These are phyloP conservation scores for Tanypteryx hageni DNA, from an alignment of 2,888 invertebrate genomes.

Conservation along the genomic window DNA sequence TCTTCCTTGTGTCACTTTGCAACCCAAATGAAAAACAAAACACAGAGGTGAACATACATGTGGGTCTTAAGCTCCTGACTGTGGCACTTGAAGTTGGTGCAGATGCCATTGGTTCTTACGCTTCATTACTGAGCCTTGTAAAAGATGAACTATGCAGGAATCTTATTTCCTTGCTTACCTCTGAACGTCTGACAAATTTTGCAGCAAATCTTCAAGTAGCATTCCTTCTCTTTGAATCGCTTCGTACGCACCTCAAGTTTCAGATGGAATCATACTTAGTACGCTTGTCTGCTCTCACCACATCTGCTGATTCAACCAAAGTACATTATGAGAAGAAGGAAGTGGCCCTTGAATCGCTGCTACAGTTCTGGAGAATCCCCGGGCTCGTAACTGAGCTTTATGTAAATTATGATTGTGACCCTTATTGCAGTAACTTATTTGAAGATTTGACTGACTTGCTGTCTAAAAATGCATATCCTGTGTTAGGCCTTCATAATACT, in stretches of 20 bases:
- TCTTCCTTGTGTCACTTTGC: slow-evolving; percentile 95
- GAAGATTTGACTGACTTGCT: slow-evolving; percentile 95
- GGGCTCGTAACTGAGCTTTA: slow-evolving; percentile 97
- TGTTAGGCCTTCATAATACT: slow-evolving; percentile 89
- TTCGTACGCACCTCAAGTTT: slow-evolving; percentile 94
- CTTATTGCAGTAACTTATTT: slow-evolving; percentile 96
- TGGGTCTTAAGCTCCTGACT: slow-evolving; percentile 94
- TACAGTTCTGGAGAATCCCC: slow-evolving; percentile 96
- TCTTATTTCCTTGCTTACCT: slow-evolving; percentile 88
- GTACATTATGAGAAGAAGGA: slow-evolving; percentile 94
- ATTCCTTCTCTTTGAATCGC: slow-evolving; percentile 95
- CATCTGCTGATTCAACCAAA: slow-evolving; percentile 86
- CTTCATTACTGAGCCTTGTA: slow-evolving; percentile 87
- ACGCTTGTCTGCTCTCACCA: slow-evolving; percentile 92
- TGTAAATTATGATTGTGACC: slow-evolving; percentile 98
- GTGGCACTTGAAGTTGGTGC: slow-evolving; percentile 96
- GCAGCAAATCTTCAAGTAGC: slow-evolving; percentile 94
- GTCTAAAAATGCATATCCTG: slow-evolving; percentile 95
- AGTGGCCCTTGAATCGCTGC: slow-evolving; percentile 89
- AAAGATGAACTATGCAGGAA: slow-evolving; percentile 95
- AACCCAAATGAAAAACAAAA: slow-evolving; percentile 94
- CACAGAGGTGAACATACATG: slow-evolving; percentile 95
- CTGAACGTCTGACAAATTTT: slow-evolving; percentile 93
- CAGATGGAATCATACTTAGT: slow-evolving; percentile 95
- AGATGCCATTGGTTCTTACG: slow-evolving; percentile 89